These are phyloP conservation scores for Halichondria panicea DNA, from an alignment of 37 sponge, comb jelly and placozoan species.

Conservation along the genomic window DNA sequence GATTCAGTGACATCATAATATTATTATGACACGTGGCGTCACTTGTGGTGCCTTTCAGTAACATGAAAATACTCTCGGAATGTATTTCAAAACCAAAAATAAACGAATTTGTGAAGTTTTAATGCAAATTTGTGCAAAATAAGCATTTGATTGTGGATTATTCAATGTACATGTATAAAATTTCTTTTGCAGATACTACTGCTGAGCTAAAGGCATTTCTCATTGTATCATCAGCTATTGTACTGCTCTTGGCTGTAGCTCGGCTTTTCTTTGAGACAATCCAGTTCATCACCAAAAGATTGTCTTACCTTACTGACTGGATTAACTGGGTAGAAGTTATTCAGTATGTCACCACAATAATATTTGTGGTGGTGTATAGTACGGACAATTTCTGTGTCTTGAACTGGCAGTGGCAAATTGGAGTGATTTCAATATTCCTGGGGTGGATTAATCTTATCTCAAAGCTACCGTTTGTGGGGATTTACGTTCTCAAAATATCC, in stretches of 20 bases:
- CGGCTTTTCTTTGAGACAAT: constrained; percentile 50
- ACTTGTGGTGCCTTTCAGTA: too few relatives aligned
- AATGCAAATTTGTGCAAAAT: too few relatives aligned
- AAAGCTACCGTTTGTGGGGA: constrained; percentile 71
- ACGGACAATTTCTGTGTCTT: constrained; percentile 38
- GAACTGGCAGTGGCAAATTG: constrained; percentile 82
- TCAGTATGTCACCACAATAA: constrained; percentile 31
- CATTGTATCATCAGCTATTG: too few relatives aligned
- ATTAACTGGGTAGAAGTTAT: constrained; percentile 52
- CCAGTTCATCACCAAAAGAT: constrained; percentile 7
- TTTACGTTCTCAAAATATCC: constrained; percentile 90
- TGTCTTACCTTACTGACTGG: constrained; percentile 35
- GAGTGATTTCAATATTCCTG: constrained; percentile 74
- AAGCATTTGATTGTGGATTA: too few relatives aligned
- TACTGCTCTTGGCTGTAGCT: constrained; percentile 30
- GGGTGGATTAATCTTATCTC: constrained; percentile 82
- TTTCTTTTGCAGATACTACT: too few relatives aligned
- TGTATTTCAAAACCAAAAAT: too few relatives aligned
- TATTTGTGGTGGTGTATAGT: constrained; percentile 45
- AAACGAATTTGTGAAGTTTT: too few relatives aligned
- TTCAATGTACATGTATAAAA: too few relatives aligned
- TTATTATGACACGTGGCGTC: too few relatives aligned
- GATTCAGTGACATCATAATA: too few relatives aligned
- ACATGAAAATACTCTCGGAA: too few relatives aligned
- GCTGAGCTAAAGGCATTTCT: too few relatives aligned